Percentiles rank a stretch among this genome's conserved stretches.
phyloP scores from a whole-genome alignment of 2,113 vertebrate species.

The Eretmochelys imbricata region DNA sequence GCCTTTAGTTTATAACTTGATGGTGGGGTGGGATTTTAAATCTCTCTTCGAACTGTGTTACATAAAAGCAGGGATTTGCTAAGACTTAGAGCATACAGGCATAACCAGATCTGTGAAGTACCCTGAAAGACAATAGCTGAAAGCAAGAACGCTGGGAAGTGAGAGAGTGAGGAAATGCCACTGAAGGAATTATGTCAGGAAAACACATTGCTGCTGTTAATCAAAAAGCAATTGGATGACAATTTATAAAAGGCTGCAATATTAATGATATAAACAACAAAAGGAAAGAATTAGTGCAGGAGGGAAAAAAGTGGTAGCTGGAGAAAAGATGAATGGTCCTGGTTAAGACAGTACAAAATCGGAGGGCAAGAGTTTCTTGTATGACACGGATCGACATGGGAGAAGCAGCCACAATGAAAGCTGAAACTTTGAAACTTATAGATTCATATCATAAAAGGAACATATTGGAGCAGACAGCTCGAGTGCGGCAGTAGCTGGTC shows the following conservation, averaged over 20 bases:
- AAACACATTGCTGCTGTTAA: not conserved
- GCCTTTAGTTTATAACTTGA: not conserved
- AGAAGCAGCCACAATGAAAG: not conserved
- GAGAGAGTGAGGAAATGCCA: not conserved
- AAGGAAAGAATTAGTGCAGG: not conserved
- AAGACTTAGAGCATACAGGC: not conserved
- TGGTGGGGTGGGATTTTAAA: not conserved
- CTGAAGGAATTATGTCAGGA: not conserved
- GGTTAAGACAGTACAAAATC: not conserved
- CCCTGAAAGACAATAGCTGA: not conserved
- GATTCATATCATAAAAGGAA: constrained; percentile 1
- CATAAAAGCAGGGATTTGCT: not conserved
- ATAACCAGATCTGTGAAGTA: not conserved
- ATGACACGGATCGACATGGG: not conserved
- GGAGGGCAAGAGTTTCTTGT: constrained; percentile 8
- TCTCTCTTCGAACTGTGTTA: not conserved
- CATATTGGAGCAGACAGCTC: constrained; percentile 9
- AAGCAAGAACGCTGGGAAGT: not conserved
- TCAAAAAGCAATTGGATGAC: not conserved
- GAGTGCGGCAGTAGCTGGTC: not conserved
- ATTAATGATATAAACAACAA: not conserved
- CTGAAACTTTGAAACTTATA: constrained; percentile 11
- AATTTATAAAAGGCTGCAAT: not conserved
- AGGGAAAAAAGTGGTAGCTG: not conserved
- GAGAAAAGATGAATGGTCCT: not conserved